These are phyloP conservation scores for Myopa testacea DNA, from an alignment of 2,888 invertebrate genomes.

Conservation along the genomic window DNA sequence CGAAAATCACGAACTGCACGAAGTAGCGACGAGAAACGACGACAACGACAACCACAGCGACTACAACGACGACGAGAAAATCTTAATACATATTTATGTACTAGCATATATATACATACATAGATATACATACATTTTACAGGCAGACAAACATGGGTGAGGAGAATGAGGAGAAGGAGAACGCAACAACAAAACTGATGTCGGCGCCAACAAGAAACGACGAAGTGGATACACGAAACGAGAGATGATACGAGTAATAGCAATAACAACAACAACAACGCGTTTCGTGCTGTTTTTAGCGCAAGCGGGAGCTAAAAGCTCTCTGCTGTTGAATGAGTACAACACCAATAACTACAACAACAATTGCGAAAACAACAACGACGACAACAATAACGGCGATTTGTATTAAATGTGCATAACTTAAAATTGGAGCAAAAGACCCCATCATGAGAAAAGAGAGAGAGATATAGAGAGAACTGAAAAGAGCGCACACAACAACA, in stretches of 20 bases:
- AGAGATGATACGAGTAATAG: neutral
- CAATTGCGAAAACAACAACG: slow-evolving; percentile 20
- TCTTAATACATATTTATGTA: slow-evolving; percentile 35
- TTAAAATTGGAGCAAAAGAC: neutral
- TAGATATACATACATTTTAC: neutral
- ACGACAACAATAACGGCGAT: slow-evolving; percentile 31
- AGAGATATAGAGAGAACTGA: slow-evolving; percentile 1
- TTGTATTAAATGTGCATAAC: slow-evolving; percentile 7
- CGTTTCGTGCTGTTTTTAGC: no score
- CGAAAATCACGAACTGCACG: slow-evolving; percentile 53
- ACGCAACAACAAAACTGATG: slow-evolving; percentile 22
- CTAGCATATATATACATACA: slow-evolving; percentile 19
- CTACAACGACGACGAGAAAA: slow-evolving; percentile 48
- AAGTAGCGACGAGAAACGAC: slow-evolving; percentile 56
- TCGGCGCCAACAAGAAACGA: neutral
- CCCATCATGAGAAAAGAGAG: neutral
- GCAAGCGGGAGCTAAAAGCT: no score
- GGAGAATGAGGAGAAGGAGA: slow-evolving; percentile 37
- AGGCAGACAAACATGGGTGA: no score
- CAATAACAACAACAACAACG: neutral
- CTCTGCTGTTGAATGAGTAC: no score
- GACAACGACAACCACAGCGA: slow-evolving; percentile 51
- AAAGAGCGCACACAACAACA: neutral
- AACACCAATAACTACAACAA: no score
- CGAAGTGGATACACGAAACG: slow-evolving; percentile 10